Evolutionary conservation across 2,797 vertebrate species (phyloP).

Genomic region (Tolypeutes matacus): DNA sequence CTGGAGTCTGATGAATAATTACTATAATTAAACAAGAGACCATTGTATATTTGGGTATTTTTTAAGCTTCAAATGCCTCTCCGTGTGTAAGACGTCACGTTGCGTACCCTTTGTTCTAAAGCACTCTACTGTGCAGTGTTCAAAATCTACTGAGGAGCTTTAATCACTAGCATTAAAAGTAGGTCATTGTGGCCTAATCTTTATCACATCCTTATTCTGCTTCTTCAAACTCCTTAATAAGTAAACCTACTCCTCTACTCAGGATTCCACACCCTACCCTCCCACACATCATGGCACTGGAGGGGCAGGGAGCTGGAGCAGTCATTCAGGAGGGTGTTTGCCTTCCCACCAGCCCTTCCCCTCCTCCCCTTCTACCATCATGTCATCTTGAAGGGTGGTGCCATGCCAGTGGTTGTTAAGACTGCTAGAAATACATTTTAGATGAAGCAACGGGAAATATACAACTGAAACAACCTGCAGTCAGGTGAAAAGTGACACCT

Average conservation of each 20-base stretch:
- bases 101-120: constrained; percentile 66
- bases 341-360: not conserved
- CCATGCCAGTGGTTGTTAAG: not conserved
- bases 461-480: not conserved
- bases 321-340: not conserved
- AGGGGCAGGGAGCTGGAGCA: not conserved
- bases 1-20: constrained; percentile 84
- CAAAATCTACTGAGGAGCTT: not conserved
- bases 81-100: constrained; percentile 55
- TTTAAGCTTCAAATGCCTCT: constrained; percentile 73
- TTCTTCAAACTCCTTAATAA: not conserved
- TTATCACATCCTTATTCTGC: constrained; percentile 5
- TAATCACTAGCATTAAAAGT: constrained; percentile 34
- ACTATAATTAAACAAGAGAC: constrained; percentile 81
- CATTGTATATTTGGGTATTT: constrained; percentile 76
- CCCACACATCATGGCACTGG: fast-evolving
- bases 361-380: fast-evolving
- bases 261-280: not conserved
- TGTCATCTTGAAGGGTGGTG: not conserved
- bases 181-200: constrained; percentile 38
- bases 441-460: not conserved
- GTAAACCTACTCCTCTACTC: not conserved
- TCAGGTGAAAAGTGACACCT: not conserved
- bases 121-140: constrained; percentile 34
- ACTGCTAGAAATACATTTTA: not conserved